phyloP scores from a whole-genome alignment of 2,797 vertebrate species.

The Squalus acanthias region DNA sequence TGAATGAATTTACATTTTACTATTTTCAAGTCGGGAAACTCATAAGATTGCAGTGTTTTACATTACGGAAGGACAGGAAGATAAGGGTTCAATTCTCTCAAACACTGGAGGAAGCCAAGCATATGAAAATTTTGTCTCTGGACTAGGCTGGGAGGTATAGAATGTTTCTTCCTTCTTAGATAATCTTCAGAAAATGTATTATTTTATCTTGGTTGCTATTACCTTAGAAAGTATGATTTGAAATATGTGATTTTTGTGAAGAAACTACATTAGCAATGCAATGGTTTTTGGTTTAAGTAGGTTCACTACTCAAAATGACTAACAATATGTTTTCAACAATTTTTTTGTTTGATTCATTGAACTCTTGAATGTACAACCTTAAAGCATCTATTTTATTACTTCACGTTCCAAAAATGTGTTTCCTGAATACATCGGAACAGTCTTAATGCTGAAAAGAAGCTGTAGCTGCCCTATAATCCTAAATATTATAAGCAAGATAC shows the following conservation, averaged over 20 bases:
- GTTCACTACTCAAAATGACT: neutral
- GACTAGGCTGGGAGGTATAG: slow-evolving; percentile 94
- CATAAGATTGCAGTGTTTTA: slow-evolving; percentile 98
- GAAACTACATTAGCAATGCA: neutral
- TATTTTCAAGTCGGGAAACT: slow-evolving; percentile 77
- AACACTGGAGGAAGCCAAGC: slow-evolving; percentile 85
- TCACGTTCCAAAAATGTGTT: neutral
- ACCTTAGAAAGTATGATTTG: neutral
- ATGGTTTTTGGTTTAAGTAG: neutral
- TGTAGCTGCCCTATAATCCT: neutral
- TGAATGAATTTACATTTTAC: neutral
- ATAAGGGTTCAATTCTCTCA: slow-evolving; percentile 92
- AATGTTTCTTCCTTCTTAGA: neutral
- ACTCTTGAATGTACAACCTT: neutral
- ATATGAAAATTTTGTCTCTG: slow-evolving; percentile 95
- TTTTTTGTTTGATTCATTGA: slow-evolving; percentile 5
- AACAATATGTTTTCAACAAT: neutral
- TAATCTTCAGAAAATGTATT: neutral
- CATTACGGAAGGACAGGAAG: slow-evolving; percentile 94
- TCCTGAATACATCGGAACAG: neutral
- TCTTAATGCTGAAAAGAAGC: neutral
- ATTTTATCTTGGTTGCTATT: neutral
- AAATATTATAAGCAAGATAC: neutral
- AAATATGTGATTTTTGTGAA: neutral
- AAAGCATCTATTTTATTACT: neutral